A percentile compares a stretch with the other conserved stretches of the same genome.
phyloP scores from a whole-genome alignment of 2,113 vertebrate species.

The Galbula dea region DNA sequence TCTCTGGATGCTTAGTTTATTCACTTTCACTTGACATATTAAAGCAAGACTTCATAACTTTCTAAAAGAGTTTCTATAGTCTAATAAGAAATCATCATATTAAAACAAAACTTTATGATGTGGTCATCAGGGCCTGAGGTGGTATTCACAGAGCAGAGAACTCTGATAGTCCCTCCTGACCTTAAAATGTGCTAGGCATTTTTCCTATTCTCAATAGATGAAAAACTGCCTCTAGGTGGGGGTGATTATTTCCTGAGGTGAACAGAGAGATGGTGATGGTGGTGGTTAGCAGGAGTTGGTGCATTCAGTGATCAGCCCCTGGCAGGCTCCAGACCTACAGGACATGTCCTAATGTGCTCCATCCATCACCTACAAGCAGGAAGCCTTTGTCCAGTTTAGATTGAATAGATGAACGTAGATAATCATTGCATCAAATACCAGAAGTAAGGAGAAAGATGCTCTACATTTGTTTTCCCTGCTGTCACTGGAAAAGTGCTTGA shows the following conservation, averaged over 20 bases:
- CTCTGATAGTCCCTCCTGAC: background rate
- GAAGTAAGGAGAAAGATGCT: background rate
- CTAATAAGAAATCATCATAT: background rate
- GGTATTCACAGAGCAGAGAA: background rate
- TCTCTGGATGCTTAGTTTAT: background rate
- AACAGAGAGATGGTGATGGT: fast-evolving
- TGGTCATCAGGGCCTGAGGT: background rate
- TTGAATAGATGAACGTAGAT: background rate
- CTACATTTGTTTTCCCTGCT: background rate
- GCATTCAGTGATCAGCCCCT: background rate
- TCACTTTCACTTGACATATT: background rate
- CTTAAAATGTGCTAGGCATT: background rate
- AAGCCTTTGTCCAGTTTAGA: background rate
- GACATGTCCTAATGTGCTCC: fast-evolving
- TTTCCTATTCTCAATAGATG: background rate
- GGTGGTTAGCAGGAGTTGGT: background rate
- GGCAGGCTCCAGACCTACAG: background rate
- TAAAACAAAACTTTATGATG: background rate
- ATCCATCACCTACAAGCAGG: background rate
- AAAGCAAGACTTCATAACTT: background rate
- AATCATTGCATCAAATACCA: background rate
- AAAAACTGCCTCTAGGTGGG: background rate
- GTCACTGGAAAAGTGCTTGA: background rate
- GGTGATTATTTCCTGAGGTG: background rate
- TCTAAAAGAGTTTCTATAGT: background rate